phyloP scores from a whole-genome alignment of 2,888 invertebrate genomes.

The Acronicta leporina region DNA sequence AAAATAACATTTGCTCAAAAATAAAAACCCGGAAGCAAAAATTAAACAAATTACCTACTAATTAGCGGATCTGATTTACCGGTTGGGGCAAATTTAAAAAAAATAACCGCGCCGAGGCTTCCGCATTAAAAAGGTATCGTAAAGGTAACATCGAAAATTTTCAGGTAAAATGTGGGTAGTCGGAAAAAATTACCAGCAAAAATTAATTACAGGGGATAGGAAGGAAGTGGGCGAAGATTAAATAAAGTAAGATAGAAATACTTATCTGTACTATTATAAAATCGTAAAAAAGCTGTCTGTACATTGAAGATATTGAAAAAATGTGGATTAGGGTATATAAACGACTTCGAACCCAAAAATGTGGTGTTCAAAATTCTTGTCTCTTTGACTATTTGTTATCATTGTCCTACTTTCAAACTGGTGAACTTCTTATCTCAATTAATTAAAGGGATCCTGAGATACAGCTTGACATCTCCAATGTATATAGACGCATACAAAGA shows the following conservation, averaged over 20 bases:
- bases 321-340: no score
- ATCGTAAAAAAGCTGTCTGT: no score
- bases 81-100: conserved; percentile 11
- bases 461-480: no score
- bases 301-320: no score
- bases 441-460: no score
- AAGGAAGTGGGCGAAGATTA: conserved; percentile 43
- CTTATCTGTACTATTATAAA: no score
- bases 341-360: no score
- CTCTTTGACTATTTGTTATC: no score
- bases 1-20: background rate
- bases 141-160: conserved; percentile 33
- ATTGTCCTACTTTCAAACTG: no score
- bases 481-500: no score
- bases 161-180: conserved; percentile 18
- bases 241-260: conserved; percentile 9
- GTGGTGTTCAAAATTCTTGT: no score
- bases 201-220: conserved; percentile 48
- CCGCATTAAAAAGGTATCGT: conserved; percentile 16
- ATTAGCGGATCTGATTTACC: conserved; percentile 10
- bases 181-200: conserved; percentile 31
- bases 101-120: background rate
- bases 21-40: conserved; percentile 7
- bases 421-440: no score
- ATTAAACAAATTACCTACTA: conserved; percentile 17